Percentiles rank a stretch among this genome's conserved stretches.
phyloP scores from a whole-genome alignment of 2,888 invertebrate genomes.

The Teinopalpus imperialis region DNA sequence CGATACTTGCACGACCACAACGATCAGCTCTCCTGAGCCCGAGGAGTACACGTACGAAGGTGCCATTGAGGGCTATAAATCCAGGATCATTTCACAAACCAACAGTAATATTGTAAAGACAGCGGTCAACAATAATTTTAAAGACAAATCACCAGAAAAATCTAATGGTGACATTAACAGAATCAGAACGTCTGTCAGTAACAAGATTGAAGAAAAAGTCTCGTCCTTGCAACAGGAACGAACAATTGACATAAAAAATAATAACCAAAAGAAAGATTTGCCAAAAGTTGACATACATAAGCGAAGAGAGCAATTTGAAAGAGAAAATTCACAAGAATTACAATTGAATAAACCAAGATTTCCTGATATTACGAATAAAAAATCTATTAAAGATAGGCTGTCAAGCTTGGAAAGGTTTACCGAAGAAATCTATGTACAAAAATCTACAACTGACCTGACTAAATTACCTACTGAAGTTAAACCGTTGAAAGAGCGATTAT shows the following conservation, averaged over 20 bases:
- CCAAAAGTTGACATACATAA: slow-evolving; percentile 92
- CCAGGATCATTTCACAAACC: slow-evolving; percentile 86
- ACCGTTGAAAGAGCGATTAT: slow-evolving; percentile 84
- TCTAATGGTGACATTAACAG: slow-evolving; percentile 65
- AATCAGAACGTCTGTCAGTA: slow-evolving; percentile 74
- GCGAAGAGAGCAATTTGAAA: slow-evolving; percentile 91
- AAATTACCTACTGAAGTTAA: slow-evolving; percentile 83
- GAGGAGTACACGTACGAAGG: slow-evolving; percentile 94
- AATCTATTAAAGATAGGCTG: slow-evolving; percentile 87
- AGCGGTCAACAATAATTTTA: slow-evolving; percentile 64
- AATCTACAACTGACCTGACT: slow-evolving; percentile 68
- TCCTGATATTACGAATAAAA: slow-evolving; percentile 84
- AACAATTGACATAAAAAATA: slow-evolving; percentile 66
- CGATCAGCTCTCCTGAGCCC: slow-evolving; percentile 86
- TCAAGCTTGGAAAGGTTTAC: slow-evolving; percentile 86
- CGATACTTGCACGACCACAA: slow-evolving; percentile 86
- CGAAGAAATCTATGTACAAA: slow-evolving; percentile 75
- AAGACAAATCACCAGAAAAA: slow-evolving; percentile 73
- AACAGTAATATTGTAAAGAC: slow-evolving; percentile 71
- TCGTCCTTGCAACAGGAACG: slow-evolving; percentile 81
- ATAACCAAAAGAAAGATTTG: slow-evolving; percentile 80
- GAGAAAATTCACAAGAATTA: slow-evolving; percentile 81
- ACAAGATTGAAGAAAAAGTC: slow-evolving; percentile 84
- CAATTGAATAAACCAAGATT: slow-evolving; percentile 76
- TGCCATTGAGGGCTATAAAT: slow-evolving; percentile 93